These are phyloP conservation scores for Colistium nudipinnis DNA, from an alignment of 2,113 vertebrate species.

Conservation along the genomic window DNA sequence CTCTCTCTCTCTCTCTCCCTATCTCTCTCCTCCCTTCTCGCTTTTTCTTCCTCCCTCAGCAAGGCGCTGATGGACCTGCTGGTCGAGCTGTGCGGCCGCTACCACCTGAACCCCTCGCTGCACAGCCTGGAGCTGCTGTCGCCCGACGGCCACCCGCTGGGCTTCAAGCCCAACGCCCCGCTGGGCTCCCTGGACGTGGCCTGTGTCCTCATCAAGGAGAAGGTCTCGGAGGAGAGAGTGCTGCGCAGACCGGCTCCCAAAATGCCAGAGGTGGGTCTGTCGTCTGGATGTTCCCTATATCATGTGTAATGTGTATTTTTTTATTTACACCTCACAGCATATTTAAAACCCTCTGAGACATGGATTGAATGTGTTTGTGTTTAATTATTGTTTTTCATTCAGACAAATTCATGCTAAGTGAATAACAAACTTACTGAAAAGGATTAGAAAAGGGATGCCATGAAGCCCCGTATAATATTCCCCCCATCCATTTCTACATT, in stretches of 20 bases:
- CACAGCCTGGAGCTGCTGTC: constrained; percentile 90
- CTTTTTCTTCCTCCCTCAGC: constrained; percentile 76
- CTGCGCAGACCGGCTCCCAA: constrained; percentile 83
- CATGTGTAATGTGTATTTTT: background rate
- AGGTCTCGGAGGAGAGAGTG: constrained; percentile 86
- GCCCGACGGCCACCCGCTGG: constrained; percentile 81
- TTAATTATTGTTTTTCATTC: constrained; percentile 17
- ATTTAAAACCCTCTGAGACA: background rate
- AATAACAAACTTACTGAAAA: background rate
- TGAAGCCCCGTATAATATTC: constrained; percentile 44
- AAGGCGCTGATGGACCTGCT: constrained; percentile 96
- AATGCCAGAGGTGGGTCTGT: constrained; percentile 89
- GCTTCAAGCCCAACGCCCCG: constrained; percentile 92
- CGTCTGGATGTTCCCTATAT: background rate
- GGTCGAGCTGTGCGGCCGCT: constrained; percentile 92
- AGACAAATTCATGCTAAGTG: background rate
- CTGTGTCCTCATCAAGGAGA: constrained; percentile 89
- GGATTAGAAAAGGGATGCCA: too few relatives aligned
- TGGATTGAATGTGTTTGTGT: background rate
- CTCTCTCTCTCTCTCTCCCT: constrained; percentile 39
- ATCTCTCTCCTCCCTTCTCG: constrained; percentile 40
- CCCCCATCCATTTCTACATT: constrained; percentile 40
- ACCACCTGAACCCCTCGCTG: constrained; percentile 91
- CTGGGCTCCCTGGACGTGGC: constrained; percentile 89
- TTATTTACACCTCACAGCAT: background rate